Evolutionary conservation across 2,797 vertebrate genomes (phyloP), one percentile per base, ranked within the genome.

Genomic region (Molossus alvarezi): DNA sequence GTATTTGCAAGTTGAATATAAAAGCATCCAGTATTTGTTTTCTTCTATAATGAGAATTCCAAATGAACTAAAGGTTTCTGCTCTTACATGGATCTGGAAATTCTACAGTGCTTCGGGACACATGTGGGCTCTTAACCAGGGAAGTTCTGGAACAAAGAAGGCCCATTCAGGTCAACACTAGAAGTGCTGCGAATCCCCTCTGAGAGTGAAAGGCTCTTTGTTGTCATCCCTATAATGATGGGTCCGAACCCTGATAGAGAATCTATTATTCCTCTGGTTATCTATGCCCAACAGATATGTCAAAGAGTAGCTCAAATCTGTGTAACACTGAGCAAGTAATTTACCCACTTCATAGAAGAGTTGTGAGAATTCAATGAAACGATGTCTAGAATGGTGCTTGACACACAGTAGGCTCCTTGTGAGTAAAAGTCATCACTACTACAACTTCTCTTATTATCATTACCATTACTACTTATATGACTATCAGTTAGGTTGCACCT

Each of bases 11-110:
- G 37, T 75, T 76, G n/a, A 86, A 93, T 53, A 82, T 13, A 15
- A 91, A 85, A 96, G 48, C 27, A 83, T 17, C 23, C n/a, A 62
- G 53, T 27, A 62, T 45, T 64, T 86, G 71, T 69, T 80, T 87
- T 27, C 37, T 69, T 93, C 27, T 76, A 3, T 51, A 75, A 41
- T 37, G 33, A 82, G 37, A 94, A 65, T 82, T 94, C n/a, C 67
- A 69, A 92, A 82, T 23, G 86, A 37, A 79, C 73, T 60, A 33
- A 37, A 81, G n/a, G 3, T 69, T 88, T 95, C 41, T 73, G 41
- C 25, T 77, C 82, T 48, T n/a, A 79, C 17, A 8, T 91, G 37
- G 25, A n/a, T 57, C 37, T 84, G 25, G n/a, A 87, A 51, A 89
- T 17, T 84, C 57, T 73, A 48, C 2, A 37, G 45, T 48, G n/a